Conservation (phyloP, 2,113 vertebrate species). For the Rhineura floridana region DNA sequence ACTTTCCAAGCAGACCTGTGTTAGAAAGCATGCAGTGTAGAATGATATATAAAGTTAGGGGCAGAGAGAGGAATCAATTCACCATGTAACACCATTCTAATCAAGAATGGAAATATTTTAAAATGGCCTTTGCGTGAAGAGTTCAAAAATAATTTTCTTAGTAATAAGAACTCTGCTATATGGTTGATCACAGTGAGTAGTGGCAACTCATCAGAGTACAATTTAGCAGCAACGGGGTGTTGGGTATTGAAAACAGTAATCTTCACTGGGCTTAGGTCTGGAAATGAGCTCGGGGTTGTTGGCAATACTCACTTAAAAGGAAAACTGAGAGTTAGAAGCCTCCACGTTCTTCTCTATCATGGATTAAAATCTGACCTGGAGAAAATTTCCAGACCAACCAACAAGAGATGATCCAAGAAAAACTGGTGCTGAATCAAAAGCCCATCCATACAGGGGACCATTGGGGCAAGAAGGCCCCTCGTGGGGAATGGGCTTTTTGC, state of each 20-base stretch:
- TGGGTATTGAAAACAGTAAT: background rate
- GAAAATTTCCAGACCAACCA: background rate
- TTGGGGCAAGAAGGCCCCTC: background rate
- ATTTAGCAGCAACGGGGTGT: background rate
- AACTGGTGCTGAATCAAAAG: background rate
- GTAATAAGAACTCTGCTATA: background rate
- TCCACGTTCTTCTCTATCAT: background rate
- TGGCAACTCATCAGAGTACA: background rate
- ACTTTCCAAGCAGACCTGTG: background rate
- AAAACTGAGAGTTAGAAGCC: background rate
- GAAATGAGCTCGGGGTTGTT: background rate
- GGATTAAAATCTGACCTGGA: background rate
- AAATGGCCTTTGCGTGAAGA: conserved; percentile 27
- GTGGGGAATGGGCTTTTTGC: background rate
- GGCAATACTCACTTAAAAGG: background rate
- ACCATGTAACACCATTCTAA: conserved; percentile 20
- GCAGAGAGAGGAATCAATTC: conserved; percentile 15
- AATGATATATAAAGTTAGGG: background rate
- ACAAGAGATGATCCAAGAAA: background rate
- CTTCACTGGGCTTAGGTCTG: background rate
- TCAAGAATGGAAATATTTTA: conserved; percentile 13
- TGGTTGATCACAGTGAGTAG: too few species aligned
- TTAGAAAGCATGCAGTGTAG: background rate
- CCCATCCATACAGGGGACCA: background rate
- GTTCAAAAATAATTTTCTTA: background rate